Percentiles rank a stretch among this genome's conserved stretches.
These are phyloP conservation scores for Drosophila imparisetae DNA, from an alignment of 2,888 invertebrate genomes.

Conservation along the genomic window DNA sequence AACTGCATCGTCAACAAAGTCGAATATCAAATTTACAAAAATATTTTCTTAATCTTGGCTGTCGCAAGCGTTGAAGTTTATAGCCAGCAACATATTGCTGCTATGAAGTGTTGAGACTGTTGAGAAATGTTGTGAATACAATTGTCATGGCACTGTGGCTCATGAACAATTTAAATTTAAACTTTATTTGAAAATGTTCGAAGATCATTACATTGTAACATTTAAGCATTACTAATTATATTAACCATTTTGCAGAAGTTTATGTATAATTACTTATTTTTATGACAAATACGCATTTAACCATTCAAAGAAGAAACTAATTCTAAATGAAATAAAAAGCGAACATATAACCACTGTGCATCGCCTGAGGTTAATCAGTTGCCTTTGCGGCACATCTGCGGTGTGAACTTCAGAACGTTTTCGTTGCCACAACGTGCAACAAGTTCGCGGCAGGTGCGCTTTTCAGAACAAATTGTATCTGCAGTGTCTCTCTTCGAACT, in stretches of 20 bases:
- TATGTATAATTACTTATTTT: neutral
- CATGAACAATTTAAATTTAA: neutral
- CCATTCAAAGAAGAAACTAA: neutral
- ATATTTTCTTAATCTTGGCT: neutral
- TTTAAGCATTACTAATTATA: neutral
- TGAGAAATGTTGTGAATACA: neutral
- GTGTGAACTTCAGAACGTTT: slow-evolving; percentile 34
- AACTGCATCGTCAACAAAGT: neutral
- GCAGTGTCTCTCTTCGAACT: neutral
- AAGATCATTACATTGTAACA: neutral
- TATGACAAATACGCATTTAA: neutral
- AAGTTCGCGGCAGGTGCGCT: slow-evolving; percentile 34
- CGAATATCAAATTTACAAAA: neutral
- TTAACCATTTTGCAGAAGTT: neutral
- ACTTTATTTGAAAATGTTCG: neutral
- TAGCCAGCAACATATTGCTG: slow-evolving; percentile 21
- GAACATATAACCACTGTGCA: slow-evolving; percentile 32
- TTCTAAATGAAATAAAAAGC: neutral
- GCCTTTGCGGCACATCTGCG: slow-evolving; percentile 1
- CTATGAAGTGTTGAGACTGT: neutral
- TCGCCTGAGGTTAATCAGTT: neutral
- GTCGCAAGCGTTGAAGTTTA: neutral
- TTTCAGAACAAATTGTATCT: neutral
- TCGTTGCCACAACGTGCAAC: slow-evolving; percentile 30
- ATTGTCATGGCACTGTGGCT: slow-evolving; percentile 8